Base-by-base conservation (phyloP, 2,888 invertebrate species). In the Campopleginae sp. region DNA sequence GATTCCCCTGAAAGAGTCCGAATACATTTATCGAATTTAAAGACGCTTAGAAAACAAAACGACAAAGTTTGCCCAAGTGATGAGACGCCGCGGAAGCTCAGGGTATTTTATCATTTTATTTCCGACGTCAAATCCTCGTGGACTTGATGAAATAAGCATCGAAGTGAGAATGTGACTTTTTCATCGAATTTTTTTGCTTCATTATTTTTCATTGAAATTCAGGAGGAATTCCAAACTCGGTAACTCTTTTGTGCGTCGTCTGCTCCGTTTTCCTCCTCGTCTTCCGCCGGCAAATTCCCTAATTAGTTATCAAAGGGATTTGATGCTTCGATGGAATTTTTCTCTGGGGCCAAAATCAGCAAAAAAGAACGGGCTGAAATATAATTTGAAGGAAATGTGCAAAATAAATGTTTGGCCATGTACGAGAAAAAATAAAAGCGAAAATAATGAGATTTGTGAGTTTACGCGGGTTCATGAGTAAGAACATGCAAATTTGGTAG, bases 201-300 rank as follows among this genome's bases (percentile, higher is more conserved):
- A 54, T 23, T 3, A 23, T 12, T 23, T 54, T 17, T 78, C 42
- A 82, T 82, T 78, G 38, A 77, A 82, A 82, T 82, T 54, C 77
- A 54, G 54, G 31, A 44, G 61, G 70, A 31, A 12, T 33, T 14
- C 14, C 38, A 44, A 44, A 38, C 51, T 33, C 38, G 48, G 61
- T 14, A 38, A 75, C 17, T 68, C 44, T 42, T 6, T 42, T 31
- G 17, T 46, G 23, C 23, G 44, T 19, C 68, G n/a, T 48, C 17
- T 48, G n/a, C 17, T 17, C n/a, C 17, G 19, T 51, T 38, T 8
- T 38, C 10, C 51, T 7, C 51, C 2, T 19, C 2, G 0, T 51
- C 51, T 19, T n/a, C 10, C 3, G 19, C 51, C 3, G n/a, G 19
- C 3, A 4, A 23, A 23, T 23, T 54, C 17, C 3, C 23, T 54